Percentiles rank a stretch among this genome's conserved stretches.
phyloP scores from a whole-genome alignment of 1,140 invertebrate species.

The Drosophila sturtevanti region DNA sequence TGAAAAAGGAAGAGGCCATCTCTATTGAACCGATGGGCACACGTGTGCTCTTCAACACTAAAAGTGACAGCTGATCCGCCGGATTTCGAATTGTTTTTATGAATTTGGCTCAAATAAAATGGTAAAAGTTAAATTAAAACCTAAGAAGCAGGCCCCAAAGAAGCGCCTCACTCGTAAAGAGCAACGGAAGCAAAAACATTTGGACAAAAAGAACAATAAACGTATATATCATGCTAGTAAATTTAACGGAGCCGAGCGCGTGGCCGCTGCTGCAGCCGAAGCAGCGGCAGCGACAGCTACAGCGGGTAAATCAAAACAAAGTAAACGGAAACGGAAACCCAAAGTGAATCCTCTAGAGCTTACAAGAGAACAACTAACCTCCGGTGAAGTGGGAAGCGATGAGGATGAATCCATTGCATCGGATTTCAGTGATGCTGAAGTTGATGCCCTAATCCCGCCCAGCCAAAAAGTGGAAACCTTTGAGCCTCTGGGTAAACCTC shows the following conservation, averaged over 20 bases:
- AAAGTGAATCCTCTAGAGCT: constrained; percentile 60
- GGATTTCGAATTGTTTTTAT: constrained; percentile 13
- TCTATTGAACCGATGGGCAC: background rate
- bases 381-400: constrained; percentile 56
- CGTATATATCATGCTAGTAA: constrained; percentile 69
- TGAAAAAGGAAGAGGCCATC: background rate
- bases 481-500: constrained; percentile 36
- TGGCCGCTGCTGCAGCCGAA: constrained; percentile 56
- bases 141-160: constrained; percentile 33
- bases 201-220: constrained; percentile 84
- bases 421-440: constrained; percentile 77
- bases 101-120: constrained; percentile 29
- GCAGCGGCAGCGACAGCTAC: constrained; percentile 27
- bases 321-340: constrained; percentile 37
- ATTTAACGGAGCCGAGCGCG: constrained; percentile 63
- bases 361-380: constrained; percentile 50
- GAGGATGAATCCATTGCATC: constrained; percentile 78
- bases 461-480: constrained; percentile 33
- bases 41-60: constrained; percentile 19
- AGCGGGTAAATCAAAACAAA: constrained; percentile 27
- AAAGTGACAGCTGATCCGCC: background rate
- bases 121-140: constrained; percentile 48
- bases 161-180: constrained; percentile 84
- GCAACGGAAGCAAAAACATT: constrained; percentile 85
- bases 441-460: constrained; percentile 52